Evolutionary conservation across 2,113 vertebrate genomes (phyloP).

Genomic region (Spea bombifrons): DNA sequence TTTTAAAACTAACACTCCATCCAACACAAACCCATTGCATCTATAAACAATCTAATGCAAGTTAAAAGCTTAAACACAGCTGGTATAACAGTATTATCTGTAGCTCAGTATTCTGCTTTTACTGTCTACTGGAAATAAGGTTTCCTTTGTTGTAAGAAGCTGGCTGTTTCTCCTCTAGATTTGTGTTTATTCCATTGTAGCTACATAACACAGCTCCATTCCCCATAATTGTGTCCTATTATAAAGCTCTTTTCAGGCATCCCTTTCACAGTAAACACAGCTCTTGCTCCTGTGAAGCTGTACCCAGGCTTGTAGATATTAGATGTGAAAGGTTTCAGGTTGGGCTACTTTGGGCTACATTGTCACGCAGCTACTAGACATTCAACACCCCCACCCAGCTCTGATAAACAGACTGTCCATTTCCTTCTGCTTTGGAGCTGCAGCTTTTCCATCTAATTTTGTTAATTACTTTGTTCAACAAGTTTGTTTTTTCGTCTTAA

Average conservation of each 20-base stretch:
- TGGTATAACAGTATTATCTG: background rate
- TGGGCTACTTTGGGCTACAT: background rate
- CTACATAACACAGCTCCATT: background rate
- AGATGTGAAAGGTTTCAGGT: conserved; percentile 23
- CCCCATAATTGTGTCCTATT: background rate
- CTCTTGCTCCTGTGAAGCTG: conserved; percentile 10
- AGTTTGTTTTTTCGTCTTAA: conserved; percentile 29
- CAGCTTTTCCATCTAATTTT: conserved; percentile 15
- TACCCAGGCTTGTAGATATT: conserved; percentile 6
- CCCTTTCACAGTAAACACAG: background rate
- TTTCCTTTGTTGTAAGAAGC: background rate
- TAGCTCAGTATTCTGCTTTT: background rate
- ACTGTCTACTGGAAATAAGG: background rate
- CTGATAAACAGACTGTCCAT: background rate
- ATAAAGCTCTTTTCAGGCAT: conserved; percentile 31
- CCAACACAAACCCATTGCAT: background rate
- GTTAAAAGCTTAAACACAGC: background rate
- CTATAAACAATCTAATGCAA: background rate
- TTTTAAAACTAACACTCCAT: background rate
- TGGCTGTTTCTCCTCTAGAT: background rate
- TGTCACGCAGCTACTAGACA: conserved; percentile 8
- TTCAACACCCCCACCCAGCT: conserved; percentile 1
- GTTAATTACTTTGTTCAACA: conserved; percentile 23
- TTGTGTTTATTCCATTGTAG: conserved; percentile 2
- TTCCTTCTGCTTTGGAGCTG: background rate